Percentiles rank a stretch among this genome's conserved stretches.
Evolutionary conservation across 53 echinoderm and acorn worm species (phyloP).

Genomic region (Echinarachnius parma): DNA sequence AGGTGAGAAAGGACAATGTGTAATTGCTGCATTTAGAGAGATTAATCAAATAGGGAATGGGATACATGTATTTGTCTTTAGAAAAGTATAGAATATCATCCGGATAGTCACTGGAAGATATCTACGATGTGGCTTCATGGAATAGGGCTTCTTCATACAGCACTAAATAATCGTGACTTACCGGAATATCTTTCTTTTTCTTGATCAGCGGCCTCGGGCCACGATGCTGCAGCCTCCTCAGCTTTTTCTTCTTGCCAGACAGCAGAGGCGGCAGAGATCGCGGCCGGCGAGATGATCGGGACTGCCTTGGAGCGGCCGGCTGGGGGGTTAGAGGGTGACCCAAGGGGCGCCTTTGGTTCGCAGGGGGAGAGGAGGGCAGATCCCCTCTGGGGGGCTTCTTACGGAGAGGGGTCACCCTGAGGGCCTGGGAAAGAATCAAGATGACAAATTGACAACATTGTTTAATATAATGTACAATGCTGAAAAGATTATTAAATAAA

Average conservation of each 20-base stretch:
- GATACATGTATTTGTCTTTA: too few relatives aligned
- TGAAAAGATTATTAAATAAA: too few relatives aligned
- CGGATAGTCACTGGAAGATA: too few relatives aligned
- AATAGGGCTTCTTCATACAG: too few relatives aligned
- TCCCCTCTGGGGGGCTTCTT: background rate
- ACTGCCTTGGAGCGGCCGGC: slow-evolving; percentile 10
- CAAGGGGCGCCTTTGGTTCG: background rate
- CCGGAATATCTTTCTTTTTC: background rate
- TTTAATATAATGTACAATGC: too few relatives aligned
- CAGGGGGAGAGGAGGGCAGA: background rate
- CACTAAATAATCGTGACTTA: too few relatives aligned
- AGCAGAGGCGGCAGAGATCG: slow-evolving; percentile 36
- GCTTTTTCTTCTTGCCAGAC: slow-evolving; percentile 12
- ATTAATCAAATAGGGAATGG: too few relatives aligned
- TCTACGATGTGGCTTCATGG: too few relatives aligned
- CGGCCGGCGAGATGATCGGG: background rate
- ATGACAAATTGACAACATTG: too few relatives aligned
- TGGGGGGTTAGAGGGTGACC: slow-evolving; percentile 12
- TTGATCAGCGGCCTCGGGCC: slow-evolving; percentile 29
- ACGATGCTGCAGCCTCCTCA: slow-evolving; percentile 15
- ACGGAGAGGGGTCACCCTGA: background rate
- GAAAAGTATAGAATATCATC: too few relatives aligned
- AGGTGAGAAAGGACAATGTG: too few relatives aligned
- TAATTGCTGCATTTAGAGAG: too few relatives aligned
- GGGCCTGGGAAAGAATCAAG: background rate